Conservation (phyloP, 2,113 vertebrate species). For the Tylochromis polylepis region DNA sequence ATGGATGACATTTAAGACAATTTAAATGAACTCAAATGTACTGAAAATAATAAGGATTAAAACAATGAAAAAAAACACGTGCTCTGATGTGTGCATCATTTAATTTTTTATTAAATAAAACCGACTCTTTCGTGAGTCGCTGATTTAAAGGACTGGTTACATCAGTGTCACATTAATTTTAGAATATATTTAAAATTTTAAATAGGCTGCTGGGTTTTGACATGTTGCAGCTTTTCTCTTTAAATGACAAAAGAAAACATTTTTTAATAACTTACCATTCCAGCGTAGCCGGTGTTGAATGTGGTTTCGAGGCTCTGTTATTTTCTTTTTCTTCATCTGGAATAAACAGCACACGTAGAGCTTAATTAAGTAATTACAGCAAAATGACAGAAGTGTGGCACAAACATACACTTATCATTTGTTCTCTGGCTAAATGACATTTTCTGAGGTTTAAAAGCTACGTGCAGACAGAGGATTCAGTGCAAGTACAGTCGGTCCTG, state of each 20-base stretch:
- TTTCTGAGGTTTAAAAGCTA: neutral
- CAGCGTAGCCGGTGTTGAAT: slow-evolving; percentile 96
- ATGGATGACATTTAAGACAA: neutral
- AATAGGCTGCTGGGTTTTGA: neutral
- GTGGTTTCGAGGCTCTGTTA: slow-evolving; percentile 94
- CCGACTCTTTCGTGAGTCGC: neutral
- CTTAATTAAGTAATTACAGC: neutral
- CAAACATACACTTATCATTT: neutral
- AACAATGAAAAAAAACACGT: neutral
- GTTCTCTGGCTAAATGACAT: neutral
- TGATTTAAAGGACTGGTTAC: neutral
- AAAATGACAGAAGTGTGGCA: neutral
- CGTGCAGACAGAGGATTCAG: neutral
- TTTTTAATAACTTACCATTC: slow-evolving; percentile 83
- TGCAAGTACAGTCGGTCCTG: slow-evolving; percentile 12
- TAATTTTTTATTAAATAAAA: neutral
- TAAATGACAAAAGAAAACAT: neutral
- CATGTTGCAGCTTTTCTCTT: neutral
- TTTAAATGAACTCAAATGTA: neutral
- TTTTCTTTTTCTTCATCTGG: slow-evolving; percentile 99
- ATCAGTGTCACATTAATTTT: neutral
- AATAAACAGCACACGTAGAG: slow-evolving; percentile 2
- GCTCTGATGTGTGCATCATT: neutral
- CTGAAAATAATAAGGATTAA: neutral
- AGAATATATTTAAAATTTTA: neutral